Evolutionary conservation across 2,113 vertebrate genomes (phyloP).

Genomic region (Cygnus atratus): DNA sequence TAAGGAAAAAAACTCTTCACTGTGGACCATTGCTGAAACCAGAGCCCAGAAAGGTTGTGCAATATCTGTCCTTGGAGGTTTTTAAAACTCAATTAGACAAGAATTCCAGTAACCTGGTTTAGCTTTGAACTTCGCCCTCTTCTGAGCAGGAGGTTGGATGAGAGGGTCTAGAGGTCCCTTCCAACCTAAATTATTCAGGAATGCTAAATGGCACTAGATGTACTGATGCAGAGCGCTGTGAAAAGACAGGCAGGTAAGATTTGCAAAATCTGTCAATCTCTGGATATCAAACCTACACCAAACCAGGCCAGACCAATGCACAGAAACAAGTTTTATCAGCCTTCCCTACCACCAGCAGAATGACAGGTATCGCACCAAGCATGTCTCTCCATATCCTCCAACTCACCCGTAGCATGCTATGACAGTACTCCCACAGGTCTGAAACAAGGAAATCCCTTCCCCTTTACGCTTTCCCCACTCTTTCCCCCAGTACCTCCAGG

Average conservation of each 20-base stretch:
- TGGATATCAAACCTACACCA: background rate
- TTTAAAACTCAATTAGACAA: background rate
- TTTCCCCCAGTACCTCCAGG: background rate
- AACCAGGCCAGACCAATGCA: background rate
- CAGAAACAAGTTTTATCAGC: background rate
- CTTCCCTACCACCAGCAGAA: background rate
- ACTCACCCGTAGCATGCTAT: fast-evolving
- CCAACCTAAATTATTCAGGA: background rate
- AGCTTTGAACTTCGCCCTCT: background rate
- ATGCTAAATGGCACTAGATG: background rate
- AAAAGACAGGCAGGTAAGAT: background rate
- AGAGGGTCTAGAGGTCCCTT: background rate
- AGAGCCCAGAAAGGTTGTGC: background rate
- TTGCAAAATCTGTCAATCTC: background rate
- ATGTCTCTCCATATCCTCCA: background rate
- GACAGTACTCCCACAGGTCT: background rate
- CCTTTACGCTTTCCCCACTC: background rate
- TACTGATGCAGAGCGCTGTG: background rate
- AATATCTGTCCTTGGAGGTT: background rate
- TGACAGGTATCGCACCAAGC: background rate
- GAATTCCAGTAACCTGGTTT: background rate
- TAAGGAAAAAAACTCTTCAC: background rate
- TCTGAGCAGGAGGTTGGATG: background rate
- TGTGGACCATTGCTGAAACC: background rate
- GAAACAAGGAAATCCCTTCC: background rate